Conservation (phyloP, 2,888 invertebrate genomes). For the Lathronympha strigana region DNA sequence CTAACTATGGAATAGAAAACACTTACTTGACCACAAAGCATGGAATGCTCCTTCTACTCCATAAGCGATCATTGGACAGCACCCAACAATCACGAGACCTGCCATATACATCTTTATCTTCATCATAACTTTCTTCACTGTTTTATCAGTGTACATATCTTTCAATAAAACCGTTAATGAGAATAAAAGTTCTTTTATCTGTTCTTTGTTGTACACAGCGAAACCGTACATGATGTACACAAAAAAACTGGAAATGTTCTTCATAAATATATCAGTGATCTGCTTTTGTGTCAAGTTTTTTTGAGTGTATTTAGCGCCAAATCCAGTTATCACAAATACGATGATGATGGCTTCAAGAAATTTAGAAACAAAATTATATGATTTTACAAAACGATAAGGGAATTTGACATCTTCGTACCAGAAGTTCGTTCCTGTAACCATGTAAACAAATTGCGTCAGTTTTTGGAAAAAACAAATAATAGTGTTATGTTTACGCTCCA, state of each 20-base stretch:
- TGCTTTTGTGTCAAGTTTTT: constrained; percentile 32
- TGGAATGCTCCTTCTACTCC: constrained; percentile 25
- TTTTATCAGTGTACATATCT: constrained; percentile 26
- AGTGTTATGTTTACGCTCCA: background rate
- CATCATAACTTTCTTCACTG: constrained; percentile 25
- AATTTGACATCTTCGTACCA: constrained; percentile 16
- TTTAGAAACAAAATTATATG: background rate
- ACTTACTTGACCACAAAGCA: constrained; percentile 25
- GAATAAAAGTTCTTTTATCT: constrained; percentile 15
- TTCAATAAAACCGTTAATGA: constrained; percentile 27
- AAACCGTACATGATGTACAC: constrained; percentile 6
- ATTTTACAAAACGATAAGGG: background rate
- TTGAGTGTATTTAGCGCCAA: constrained; percentile 25
- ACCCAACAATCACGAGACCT: background rate
- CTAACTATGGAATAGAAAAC: background rate
- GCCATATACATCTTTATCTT: constrained; percentile 6
- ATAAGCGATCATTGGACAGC: constrained; percentile 1
- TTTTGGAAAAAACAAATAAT: background rate
- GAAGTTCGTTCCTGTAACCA: constrained; percentile 14
- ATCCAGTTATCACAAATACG: constrained; percentile 13
- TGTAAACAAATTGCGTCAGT: constrained; percentile 3
- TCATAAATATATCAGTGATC: constrained; percentile 2
- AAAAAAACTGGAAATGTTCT: background rate
- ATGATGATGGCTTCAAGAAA: constrained; percentile 11
- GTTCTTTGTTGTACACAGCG: constrained; percentile 1